Evolutionary conservation across 2,797 vertebrate species (phyloP).

Genomic region (Hylomyscus alleni): DNA sequence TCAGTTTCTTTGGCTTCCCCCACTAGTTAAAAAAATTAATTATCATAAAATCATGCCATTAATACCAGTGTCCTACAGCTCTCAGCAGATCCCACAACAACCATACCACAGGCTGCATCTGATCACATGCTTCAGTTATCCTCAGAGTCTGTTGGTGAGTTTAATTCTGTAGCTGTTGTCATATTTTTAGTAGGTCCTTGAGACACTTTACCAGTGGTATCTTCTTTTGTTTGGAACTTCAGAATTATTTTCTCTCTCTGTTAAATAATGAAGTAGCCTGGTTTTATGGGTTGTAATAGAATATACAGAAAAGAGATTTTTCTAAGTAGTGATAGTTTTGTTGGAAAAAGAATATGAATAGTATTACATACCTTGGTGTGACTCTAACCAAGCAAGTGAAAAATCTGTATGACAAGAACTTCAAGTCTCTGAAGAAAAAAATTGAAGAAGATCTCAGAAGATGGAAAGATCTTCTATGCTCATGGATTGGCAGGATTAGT

Average conservation of each 20-base stretch:
- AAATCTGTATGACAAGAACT: too few species aligned
- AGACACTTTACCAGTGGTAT: constrained; percentile 3
- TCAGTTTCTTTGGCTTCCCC: not conserved
- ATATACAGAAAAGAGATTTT: constrained; percentile 20
- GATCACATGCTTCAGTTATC: not conserved
- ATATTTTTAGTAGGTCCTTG: constrained; percentile 1
- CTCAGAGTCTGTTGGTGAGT: not conserved
- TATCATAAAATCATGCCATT: constrained; percentile 11
- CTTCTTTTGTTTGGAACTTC: constrained; percentile 44
- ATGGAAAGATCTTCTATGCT: too few species aligned
- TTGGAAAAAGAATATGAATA: not conserved
- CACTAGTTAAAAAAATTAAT: not conserved
- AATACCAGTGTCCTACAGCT: not conserved
- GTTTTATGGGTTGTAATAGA: constrained; percentile 24
- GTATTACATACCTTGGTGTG: too few species aligned
- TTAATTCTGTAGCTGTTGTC: constrained; percentile 5
- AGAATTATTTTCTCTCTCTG: constrained; percentile 32
- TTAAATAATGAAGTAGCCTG: not conserved
- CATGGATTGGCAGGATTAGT: too few species aligned
- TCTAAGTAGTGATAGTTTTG: constrained; percentile 3
- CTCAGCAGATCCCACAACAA: not conserved
- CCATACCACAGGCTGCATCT: not conserved
- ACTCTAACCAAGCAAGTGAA: too few species aligned
- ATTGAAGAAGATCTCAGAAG: too few species aligned
- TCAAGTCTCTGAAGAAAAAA: too few species aligned